A percentile compares a stretch with the other conserved stretches of the same genome.
Evolutionary conservation across 2,113 vertebrate genomes (phyloP).

Genomic region (Candoia aspera): DNA sequence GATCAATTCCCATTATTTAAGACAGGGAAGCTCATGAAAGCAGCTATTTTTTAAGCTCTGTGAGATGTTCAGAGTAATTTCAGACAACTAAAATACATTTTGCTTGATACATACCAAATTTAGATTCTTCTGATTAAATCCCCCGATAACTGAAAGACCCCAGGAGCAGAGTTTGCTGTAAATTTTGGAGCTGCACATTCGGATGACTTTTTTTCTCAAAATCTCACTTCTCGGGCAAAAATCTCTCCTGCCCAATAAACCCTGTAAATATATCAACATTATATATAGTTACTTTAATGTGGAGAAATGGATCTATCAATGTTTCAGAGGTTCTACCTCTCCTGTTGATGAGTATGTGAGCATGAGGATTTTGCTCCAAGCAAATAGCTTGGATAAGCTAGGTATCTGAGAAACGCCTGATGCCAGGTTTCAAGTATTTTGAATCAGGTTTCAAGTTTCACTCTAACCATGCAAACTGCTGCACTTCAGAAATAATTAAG

Average conservation of each 20-base stretch:
- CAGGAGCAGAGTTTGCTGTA: not conserved
- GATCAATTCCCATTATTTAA: not conserved
- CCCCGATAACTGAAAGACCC: not conserved
- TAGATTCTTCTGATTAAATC: not conserved
- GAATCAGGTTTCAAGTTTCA: not conserved
- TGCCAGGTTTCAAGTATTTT: not conserved
- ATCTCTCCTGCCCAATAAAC: not conserved
- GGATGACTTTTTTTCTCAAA: not conserved
- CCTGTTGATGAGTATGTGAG: not conserved
- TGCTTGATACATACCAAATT: slow-evolving; percentile 16
- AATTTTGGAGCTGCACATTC: not conserved
- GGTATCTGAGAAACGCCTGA: not conserved
- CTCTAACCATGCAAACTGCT: not conserved
- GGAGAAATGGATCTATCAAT: not conserved
- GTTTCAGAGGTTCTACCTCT: not conserved
- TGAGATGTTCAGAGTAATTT: not conserved
- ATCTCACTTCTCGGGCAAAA: not conserved
- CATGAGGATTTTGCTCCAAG: not conserved
- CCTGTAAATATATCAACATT: not conserved
- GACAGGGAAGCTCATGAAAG: not conserved
- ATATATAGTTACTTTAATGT: no score
- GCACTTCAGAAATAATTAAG: not conserved
- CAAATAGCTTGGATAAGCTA: not conserved
- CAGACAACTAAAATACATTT: not conserved
- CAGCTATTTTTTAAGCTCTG: not conserved